Percentiles rank a stretch among this genome's conserved stretches.
These are phyloP conservation scores for Cheiracanthium punctorium DNA, from an alignment of 2,888 invertebrate species.

Conservation along the genomic window DNA sequence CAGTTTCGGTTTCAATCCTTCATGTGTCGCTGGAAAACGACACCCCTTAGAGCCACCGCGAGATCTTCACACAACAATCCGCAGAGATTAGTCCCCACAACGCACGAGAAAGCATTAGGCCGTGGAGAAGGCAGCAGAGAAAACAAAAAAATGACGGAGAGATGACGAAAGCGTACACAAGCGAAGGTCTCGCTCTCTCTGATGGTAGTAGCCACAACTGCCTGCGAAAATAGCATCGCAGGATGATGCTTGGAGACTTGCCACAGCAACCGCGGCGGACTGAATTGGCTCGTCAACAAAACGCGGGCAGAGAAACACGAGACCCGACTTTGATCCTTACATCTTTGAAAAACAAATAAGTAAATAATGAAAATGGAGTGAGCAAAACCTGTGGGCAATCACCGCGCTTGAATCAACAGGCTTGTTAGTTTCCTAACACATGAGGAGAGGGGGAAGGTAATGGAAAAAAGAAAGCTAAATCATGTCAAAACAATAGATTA, in stretches of 20 bases:
- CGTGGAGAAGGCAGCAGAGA: background rate
- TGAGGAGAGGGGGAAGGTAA: too few species aligned
- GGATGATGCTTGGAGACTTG: constrained; percentile 39
- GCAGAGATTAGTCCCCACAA: background rate
- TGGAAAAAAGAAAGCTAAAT: too few species aligned
- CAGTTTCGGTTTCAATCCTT: background rate
- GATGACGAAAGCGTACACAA: constrained; percentile 35
- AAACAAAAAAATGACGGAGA: constrained; percentile 23
- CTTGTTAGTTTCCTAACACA: too few species aligned
- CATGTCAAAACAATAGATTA: too few species aligned
- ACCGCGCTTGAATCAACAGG: too few species aligned
- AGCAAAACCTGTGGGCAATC: background rate
- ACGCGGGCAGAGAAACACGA: constrained; percentile 41
- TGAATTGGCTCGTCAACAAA: constrained; percentile 53
- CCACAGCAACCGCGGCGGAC: constrained; percentile 43
- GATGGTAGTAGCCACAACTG: constrained; percentile 61
- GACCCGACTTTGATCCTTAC: constrained; percentile 18
- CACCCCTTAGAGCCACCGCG: background rate
- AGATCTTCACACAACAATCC: background rate
- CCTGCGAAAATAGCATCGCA: constrained; percentile 54
- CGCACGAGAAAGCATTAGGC: background rate
- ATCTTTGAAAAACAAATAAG: background rate
- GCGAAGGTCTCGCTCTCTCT: constrained; percentile 27
- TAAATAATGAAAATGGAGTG: background rate
- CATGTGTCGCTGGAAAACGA: background rate